Percentiles rank a stretch among this genome's conserved stretches.
Conservation (phyloP, 2,797 vertebrate genomes). For the Telmatherina bonti region DNA sequence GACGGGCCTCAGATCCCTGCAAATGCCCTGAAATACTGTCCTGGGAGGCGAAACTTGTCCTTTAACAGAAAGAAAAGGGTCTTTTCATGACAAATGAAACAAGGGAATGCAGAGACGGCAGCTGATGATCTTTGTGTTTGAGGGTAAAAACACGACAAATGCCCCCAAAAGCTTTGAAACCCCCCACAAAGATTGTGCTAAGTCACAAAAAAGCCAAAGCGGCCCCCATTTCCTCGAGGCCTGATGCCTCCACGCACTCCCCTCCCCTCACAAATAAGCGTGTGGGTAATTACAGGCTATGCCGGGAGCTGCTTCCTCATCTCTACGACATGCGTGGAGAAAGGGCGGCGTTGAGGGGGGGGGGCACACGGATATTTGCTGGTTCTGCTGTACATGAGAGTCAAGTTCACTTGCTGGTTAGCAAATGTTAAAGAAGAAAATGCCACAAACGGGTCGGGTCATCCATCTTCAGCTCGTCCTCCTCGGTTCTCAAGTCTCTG, state of each 20-base stretch:
- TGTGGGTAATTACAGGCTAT: slow-evolving; percentile 46
- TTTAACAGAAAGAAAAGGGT: slow-evolving; percentile 33
- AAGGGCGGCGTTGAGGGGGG: neutral
- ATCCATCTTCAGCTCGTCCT: neutral
- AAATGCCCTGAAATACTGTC: slow-evolving; percentile 76
- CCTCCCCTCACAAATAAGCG: slow-evolving; percentile 10
- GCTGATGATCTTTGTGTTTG: slow-evolving; percentile 28
- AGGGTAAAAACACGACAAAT: slow-evolving; percentile 21
- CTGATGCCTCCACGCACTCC: slow-evolving; percentile 21
- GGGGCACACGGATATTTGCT: neutral
- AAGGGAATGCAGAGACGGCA: slow-evolving; percentile 51
- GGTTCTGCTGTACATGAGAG: slow-evolving; percentile 31
- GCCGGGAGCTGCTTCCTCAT: slow-evolving; percentile 45
- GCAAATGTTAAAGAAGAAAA: neutral
- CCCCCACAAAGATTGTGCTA: slow-evolving; percentile 18
- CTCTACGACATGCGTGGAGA: slow-evolving; percentile 11
- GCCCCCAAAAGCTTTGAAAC: slow-evolving; percentile 32
- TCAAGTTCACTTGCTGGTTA: neutral
- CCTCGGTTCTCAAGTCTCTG: slow-evolving; percentile 24
- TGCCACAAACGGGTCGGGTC: neutral
- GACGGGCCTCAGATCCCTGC: slow-evolving; percentile 50
- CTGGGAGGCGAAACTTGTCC: slow-evolving; percentile 33
- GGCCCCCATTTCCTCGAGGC: slow-evolving; percentile 1
- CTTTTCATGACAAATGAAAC: slow-evolving; percentile 9
- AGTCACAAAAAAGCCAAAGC: slow-evolving; percentile 18